These are phyloP conservation scores for Trachemys scripta DNA, from an alignment of 2,113 vertebrate species.

Conservation along the genomic window DNA sequence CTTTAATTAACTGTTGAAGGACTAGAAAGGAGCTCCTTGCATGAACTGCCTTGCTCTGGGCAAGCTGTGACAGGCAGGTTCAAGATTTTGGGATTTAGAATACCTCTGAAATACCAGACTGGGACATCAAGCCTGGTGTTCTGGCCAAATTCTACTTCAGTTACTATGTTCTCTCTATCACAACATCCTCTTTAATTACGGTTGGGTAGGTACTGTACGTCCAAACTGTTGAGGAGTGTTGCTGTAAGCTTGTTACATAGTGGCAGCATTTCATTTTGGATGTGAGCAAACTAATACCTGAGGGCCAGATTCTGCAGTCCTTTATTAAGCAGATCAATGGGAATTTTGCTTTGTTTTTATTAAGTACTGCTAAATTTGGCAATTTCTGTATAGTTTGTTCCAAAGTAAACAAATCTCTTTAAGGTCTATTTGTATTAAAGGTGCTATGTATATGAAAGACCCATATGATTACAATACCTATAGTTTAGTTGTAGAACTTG, in stretches of 20 bases:
- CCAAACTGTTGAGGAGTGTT: not conserved
- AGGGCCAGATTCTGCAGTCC: not conserved
- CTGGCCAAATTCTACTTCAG: not conserved
- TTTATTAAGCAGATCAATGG: not conserved
- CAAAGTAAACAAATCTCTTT: not conserved
- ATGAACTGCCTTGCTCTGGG: not conserved
- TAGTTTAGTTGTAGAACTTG: not conserved
- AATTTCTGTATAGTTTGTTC: not conserved
- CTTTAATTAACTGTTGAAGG: not conserved
- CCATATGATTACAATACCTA: not conserved
- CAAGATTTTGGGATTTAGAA: conserved; percentile 21
- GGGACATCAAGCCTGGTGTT: not conserved
- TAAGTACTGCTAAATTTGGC: not conserved
- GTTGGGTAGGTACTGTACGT: not conserved
- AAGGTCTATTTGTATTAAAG: not conserved
- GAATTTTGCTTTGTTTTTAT: not conserved
- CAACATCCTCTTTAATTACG: conserved; percentile 14
- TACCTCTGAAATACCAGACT: not conserved
- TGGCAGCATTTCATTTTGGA: conserved; percentile 4
- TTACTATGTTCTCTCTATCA: not conserved
- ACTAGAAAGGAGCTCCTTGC: not conserved
- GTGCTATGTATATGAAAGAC: not conserved
- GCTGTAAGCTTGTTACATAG: not conserved
- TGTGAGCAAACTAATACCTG: not conserved
- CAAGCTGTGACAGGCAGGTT: not conserved